Conservation (phyloP, 2,797 vertebrate genomes). For the Phalloptychus januarius region DNA sequence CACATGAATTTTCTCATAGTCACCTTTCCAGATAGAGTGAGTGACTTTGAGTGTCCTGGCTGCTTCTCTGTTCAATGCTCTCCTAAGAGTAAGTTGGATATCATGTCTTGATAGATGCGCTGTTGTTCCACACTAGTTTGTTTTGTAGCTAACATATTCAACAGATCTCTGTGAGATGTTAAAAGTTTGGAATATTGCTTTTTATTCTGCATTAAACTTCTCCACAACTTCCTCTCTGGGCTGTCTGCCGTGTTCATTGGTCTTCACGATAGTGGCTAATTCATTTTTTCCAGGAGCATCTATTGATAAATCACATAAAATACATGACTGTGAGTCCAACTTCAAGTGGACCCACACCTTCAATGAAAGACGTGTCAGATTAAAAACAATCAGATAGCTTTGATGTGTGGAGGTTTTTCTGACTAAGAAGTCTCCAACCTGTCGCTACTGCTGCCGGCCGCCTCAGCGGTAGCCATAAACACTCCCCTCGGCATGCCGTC, state of each 20-base stretch:
- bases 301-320: neutral
- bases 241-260: neutral
- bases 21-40: neutral
- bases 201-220: neutral
- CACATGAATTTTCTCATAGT: neutral
- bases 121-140: neutral
- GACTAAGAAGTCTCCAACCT: slow-evolving; percentile 46
- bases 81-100: neutral
- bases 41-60: neutral
- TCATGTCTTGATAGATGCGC: neutral
- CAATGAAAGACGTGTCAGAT: neutral
- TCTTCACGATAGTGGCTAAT: neutral
- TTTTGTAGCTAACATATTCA: neutral
- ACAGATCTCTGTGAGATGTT: neutral
- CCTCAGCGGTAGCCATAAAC: slow-evolving; percentile 64
- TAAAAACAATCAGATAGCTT: slow-evolving; percentile 17
- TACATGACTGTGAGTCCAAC: slow-evolving; percentile 48
- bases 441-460: slow-evolving; percentile 56
- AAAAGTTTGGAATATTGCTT: neutral
- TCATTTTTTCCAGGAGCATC: neutral
- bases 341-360: neutral
- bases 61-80: neutral
- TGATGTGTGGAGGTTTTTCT: slow-evolving; percentile 32
- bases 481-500: slow-evolving; percentile 54
- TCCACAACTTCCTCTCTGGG: neutral